Evolutionary conservation across 2,113 vertebrate species (phyloP).

Genomic region (Eclectus roratus): DNA sequence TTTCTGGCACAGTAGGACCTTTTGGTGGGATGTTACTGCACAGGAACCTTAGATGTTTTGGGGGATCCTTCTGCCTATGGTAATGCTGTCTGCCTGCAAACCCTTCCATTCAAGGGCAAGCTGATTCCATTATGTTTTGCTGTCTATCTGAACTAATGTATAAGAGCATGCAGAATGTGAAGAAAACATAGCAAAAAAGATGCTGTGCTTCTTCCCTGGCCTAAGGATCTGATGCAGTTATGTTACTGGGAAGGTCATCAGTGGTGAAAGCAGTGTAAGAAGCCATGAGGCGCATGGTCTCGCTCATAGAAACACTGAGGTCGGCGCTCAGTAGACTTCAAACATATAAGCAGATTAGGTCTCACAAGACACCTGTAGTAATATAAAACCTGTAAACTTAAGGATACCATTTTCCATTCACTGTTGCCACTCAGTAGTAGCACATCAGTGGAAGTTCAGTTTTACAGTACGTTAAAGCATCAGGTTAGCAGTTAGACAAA

Average conservation of each 20-base stretch:
- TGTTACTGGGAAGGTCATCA: not conserved
- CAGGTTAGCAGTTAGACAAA: not conserved
- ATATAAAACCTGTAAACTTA: not conserved
- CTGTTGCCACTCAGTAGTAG: not conserved
- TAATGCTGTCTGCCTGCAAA: not conserved
- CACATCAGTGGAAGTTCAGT: not conserved
- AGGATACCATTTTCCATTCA: accelerated
- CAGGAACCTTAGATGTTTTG: not conserved
- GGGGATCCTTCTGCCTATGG: not conserved
- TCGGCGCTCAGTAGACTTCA: not conserved
- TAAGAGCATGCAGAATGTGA: not conserved
- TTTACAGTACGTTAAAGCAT: accelerated
- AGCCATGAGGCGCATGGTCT: not conserved
- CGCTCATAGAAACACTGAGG: accelerated
- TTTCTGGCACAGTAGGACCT: not conserved
- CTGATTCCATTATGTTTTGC: not conserved
- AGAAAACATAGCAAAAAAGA: not conserved
- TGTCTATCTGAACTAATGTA: not conserved
- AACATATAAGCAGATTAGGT: not conserved
- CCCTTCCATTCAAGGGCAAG: not conserved
- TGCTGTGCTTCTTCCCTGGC: not conserved
- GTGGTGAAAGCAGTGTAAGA: not conserved
- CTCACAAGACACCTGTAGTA: not conserved
- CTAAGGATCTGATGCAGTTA: not conserved
- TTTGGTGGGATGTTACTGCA: not conserved